A percentile compares a stretch with the other conserved stretches of the same genome.
Evolutionary conservation across 2,113 vertebrate species (phyloP).

Genomic region (Aviceda subcristata): DNA sequence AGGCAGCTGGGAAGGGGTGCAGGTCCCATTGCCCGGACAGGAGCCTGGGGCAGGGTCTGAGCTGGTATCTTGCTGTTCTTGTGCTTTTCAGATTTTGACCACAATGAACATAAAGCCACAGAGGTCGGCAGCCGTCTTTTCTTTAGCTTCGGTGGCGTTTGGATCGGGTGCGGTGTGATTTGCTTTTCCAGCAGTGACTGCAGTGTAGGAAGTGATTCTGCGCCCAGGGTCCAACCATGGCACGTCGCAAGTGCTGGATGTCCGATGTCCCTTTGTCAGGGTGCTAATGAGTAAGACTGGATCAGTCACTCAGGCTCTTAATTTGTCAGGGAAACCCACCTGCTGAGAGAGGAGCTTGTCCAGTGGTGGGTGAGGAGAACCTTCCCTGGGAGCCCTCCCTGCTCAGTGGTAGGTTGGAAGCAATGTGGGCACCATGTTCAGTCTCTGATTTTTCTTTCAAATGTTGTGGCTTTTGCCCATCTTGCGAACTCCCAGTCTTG

Average conservation of each 20-base stretch:
- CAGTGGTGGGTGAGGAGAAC: accelerated
- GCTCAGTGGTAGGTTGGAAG: not conserved
- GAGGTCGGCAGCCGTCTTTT: not conserved
- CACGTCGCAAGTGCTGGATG: not conserved
- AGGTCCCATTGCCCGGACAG: not conserved
- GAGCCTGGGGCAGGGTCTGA: not conserved
- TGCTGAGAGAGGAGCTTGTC: not conserved
- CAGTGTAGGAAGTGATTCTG: not conserved
- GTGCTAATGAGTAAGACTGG: not conserved
- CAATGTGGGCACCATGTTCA: not conserved
- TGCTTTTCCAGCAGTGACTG: not conserved
- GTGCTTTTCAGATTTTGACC: not conserved
- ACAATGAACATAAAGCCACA: not conserved
- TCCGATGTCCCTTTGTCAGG: not conserved
- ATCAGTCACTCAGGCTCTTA: not conserved
- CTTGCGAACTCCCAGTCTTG: not conserved
- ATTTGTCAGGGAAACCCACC: not conserved
- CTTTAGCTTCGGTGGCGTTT: not conserved
- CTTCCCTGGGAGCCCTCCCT: not conserved
- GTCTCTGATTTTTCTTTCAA: not conserved
- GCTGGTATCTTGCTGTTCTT: not conserved
- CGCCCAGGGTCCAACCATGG: not conserved
- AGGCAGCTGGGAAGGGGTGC: not conserved
- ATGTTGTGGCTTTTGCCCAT: not conserved
- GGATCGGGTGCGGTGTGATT: not conserved